Conservation (phyloP, 2,888 invertebrate species). For the Macaria liturata region DNA sequence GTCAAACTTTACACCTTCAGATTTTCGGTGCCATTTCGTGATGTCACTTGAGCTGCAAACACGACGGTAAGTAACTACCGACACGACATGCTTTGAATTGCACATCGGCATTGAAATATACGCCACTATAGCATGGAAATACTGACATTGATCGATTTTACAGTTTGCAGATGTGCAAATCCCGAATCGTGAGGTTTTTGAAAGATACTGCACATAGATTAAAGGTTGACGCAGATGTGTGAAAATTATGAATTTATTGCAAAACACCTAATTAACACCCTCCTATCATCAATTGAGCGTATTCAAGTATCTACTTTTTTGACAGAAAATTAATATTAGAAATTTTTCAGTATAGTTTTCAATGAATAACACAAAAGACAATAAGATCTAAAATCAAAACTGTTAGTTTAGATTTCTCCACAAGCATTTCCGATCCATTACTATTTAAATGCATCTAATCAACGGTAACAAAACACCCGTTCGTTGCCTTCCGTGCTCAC, state of each 20-base stretch:
- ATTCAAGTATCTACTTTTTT: no score
- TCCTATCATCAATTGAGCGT: no score
- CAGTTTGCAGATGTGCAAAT: slow-evolving; percentile 9
- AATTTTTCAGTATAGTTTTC: no score
- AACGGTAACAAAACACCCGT: slow-evolving; percentile 10
- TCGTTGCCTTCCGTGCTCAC: slow-evolving; percentile 8
- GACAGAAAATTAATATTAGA: no score
- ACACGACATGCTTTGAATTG: slow-evolving; percentile 28
- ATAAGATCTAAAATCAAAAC: no score
- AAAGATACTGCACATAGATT: neutral
- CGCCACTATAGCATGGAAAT: slow-evolving; percentile 23
- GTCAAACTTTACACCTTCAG: no score
- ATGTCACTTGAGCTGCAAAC: neutral
- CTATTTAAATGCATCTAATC: slow-evolving; percentile 1
- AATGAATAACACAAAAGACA: no score
- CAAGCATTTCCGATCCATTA: no score
- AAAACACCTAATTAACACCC: no score
- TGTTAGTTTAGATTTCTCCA: no score
- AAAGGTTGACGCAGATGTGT: neutral
- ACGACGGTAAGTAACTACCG: slow-evolving; percentile 6
- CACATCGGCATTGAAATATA: slow-evolving; percentile 27
- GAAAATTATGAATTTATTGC: no score
- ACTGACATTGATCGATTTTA: slow-evolving; percentile 28
- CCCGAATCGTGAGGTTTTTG: slow-evolving; percentile 2
- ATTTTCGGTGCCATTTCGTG: slow-evolving; percentile 1